Base-by-base conservation (phyloP, 1,140 invertebrate genomes). In the Schmidtea mediterranea region DNA sequence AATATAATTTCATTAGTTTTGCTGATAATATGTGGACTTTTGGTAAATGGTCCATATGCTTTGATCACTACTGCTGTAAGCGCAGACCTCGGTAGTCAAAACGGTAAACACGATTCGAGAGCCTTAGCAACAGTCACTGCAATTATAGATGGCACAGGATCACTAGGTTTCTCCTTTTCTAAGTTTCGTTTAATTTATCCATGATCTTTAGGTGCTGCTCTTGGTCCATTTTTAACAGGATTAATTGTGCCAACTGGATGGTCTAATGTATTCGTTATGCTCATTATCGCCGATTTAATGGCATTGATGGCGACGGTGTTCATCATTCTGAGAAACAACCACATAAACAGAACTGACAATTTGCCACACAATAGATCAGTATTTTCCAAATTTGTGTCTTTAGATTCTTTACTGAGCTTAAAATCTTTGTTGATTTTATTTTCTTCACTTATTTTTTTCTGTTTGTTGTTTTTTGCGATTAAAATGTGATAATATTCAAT, bases 101-200 rank as follows among this genome's bases (percentile, higher is more conserved):
- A 75, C 50, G 78, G 75, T 52, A 72, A 76, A 48, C 78, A 78
- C 1, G 82, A 83, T 68, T 68, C 80, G 0, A 82, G 79, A 64
- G 86, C 86, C 10, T 62, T 94, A 40, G 83, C 86, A 2, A 92
- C 86, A 1, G 86, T 94, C 0, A 84, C 86, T 9, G 81, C 86
- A 9, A 89, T 94, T 54, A 90, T 94, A 48, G 87, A 92, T 67
- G 86, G 86, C 26, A 92, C 83, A 2, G 84, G 84, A 1, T 86
- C 81, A 46, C 76, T 87, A 49, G 78, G 77, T 78, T 56, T n/a
- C n/a, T n/a, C n/a, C n/a, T n/a, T n/a, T n/a, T n/a, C n/a, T n/a
- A n/a, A n/a, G n/a, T n/a, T n/a, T n/a, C n/a, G n/a, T n/a, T n/a
- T n/a, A n/a, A n/a, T n/a, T n/a, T n/a, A n/a, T n/a, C n/a, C 83